Evolutionary conservation across 2,888 invertebrate genomes (phyloP).

Genomic region (Neoaliturus tenellus): DNA sequence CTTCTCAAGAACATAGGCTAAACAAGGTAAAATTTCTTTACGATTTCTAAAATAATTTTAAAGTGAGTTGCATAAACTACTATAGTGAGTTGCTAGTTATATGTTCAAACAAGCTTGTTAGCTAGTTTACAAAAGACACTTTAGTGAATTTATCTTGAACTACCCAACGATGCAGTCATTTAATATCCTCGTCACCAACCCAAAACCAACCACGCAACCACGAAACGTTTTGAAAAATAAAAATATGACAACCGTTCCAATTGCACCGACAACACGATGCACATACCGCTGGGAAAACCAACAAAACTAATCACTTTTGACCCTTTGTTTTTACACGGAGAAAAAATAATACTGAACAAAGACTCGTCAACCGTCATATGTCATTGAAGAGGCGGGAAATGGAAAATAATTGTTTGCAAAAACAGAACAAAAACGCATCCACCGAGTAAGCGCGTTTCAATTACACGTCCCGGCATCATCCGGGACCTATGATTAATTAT

Average conservation of each 20-base stretch:
- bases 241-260: background rate
- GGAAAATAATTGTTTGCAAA: conserved; percentile 22
- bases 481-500: conserved; percentile 15
- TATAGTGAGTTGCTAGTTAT: too few relatives aligned
- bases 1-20: too few relatives aligned
- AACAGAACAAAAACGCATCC: background rate
- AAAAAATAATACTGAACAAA: conserved; percentile 26
- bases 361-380: background rate
- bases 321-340: conserved; percentile 22
- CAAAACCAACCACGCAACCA: background rate
- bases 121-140: too few relatives aligned
- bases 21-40: too few relatives aligned
- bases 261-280: background rate
- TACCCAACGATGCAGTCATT: too few relatives aligned
- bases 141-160: too few relatives aligned
- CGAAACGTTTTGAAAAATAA: background rate
- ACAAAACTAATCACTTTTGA: conserved; percentile 29
- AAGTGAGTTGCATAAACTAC: too few relatives aligned
- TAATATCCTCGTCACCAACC: too few relatives aligned
- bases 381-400: background rate
- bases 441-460: conserved; percentile 18
- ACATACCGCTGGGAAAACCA: background rate
- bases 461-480: background rate
- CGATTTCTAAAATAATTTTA: too few relatives aligned
- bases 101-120: too few relatives aligned